Evolutionary conservation across 2,797 vertebrate genomes (phyloP).

Genomic region (Apogon talboti): DNA sequence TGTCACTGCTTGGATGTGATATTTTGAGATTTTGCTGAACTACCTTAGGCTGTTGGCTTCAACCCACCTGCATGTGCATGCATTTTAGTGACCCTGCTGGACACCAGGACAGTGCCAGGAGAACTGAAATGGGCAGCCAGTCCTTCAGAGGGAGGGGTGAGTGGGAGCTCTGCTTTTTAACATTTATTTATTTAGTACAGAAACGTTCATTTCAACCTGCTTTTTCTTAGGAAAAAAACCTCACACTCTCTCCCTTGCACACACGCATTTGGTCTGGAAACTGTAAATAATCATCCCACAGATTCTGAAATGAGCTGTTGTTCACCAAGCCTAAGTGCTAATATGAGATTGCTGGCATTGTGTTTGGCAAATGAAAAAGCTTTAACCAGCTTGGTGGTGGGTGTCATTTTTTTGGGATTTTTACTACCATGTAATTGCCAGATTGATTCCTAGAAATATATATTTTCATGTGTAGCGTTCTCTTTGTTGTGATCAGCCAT

Average conservation of each 20-base stretch:
- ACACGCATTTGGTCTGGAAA: slow-evolving; percentile 60
- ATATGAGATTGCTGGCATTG: slow-evolving; percentile 75
- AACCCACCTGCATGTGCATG: slow-evolving; percentile 60
- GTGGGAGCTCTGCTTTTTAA: slow-evolving; percentile 74
- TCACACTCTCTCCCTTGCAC: slow-evolving; percentile 18
- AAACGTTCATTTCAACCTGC: slow-evolving; percentile 70
- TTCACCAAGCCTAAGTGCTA: slow-evolving; percentile 77
- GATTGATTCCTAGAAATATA: slow-evolving; percentile 59
- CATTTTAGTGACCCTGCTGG: slow-evolving; percentile 94
- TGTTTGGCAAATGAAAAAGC: slow-evolving; percentile 69
- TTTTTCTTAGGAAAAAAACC: slow-evolving; percentile 66
- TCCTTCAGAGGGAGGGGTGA: slow-evolving; percentile 98
- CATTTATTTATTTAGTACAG: slow-evolving; percentile 33
- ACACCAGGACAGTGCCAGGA: slow-evolving; percentile 97
- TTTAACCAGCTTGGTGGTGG: slow-evolving; percentile 80
- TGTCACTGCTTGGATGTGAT: neutral
- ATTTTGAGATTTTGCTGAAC: slow-evolving; percentile 4
- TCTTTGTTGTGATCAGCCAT: slow-evolving; percentile 42
- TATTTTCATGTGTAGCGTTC: slow-evolving; percentile 46
- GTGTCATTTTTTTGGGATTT: slow-evolving; percentile 70
- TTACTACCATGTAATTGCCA: slow-evolving; percentile 68
- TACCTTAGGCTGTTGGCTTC: slow-evolving; percentile 37
- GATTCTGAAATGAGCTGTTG: slow-evolving; percentile 79
- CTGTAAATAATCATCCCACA: slow-evolving; percentile 78
- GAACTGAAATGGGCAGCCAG: slow-evolving; percentile 98